Evolutionary conservation across 2,797 vertebrate genomes (phyloP).

Genomic region (Labeo calbasu): DNA sequence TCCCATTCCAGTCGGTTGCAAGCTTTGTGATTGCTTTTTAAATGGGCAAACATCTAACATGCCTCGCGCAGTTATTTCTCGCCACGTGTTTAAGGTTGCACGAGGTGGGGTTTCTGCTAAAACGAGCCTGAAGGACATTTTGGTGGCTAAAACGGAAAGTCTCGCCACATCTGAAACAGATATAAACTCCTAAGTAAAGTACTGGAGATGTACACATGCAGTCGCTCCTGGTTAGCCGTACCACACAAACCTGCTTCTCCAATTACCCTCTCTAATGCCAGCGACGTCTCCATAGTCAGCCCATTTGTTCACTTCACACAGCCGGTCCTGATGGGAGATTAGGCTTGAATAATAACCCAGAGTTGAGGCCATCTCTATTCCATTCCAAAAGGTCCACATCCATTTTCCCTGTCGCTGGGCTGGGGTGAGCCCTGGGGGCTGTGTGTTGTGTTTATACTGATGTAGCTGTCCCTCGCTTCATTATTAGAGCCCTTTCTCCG

Average conservation of each 20-base stretch:
- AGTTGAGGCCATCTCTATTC: slow-evolving; percentile 59
- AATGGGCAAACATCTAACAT: slow-evolving; percentile 25
- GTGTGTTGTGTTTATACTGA: slow-evolving; percentile 41
- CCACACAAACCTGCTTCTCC: slow-evolving; percentile 41
- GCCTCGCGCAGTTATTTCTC: neutral
- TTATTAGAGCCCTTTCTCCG: slow-evolving; percentile 32
- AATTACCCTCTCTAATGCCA: slow-evolving; percentile 58
- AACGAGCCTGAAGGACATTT: slow-evolving; percentile 3
- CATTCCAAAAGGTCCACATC: slow-evolving; percentile 57
- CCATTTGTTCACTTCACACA: slow-evolving; percentile 63
- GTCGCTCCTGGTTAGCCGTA: slow-evolving; percentile 34
- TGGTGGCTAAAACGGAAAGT: neutral
- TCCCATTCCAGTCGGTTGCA: neutral
- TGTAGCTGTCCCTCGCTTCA: slow-evolving; percentile 37
- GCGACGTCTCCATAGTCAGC: slow-evolving; percentile 59
- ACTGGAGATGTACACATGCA: slow-evolving; percentile 30
- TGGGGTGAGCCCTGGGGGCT: slow-evolving; percentile 38
- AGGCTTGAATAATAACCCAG: slow-evolving; percentile 53
- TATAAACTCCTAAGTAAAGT: slow-evolving; percentile 31
- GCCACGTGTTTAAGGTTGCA: neutral
- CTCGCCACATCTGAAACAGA: neutral
- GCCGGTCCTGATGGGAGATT: slow-evolving; percentile 65
- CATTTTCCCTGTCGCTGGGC: slow-evolving; percentile 47
- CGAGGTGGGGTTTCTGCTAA: neutral
- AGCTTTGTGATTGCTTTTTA: slow-evolving; percentile 24